Conservation (phyloP, 2,888 invertebrate species). For the Pomacea canaliculata region DNA sequence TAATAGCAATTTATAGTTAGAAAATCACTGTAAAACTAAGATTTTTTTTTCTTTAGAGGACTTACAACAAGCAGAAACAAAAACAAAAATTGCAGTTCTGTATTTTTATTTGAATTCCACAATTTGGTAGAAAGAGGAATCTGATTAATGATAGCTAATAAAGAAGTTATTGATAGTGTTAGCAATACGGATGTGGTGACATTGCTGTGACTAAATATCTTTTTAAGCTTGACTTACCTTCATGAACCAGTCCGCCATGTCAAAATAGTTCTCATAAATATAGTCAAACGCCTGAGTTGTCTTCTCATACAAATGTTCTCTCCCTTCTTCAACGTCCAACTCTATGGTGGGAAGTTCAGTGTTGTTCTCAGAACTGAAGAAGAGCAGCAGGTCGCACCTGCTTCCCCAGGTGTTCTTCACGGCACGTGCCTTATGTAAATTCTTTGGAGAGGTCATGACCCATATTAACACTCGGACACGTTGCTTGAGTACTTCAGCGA, state of each 20-base stretch:
- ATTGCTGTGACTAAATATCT: too few relatives aligned
- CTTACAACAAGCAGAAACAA: too few relatives aligned
- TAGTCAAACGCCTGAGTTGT: conserved; percentile 94
- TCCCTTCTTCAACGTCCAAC: conserved; percentile 87
- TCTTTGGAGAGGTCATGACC: conserved; percentile 94
- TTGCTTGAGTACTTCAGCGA: conserved; percentile 74
- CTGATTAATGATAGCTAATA: too few relatives aligned
- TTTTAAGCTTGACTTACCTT: conserved; percentile 74
- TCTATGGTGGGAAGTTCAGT: conserved; percentile 79
- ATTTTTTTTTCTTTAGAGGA: too few relatives aligned
- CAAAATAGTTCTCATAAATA: conserved; percentile 82
- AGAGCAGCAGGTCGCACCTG: conserved; percentile 55
- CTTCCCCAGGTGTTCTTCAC: conserved; percentile 94
- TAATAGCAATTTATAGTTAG: too few relatives aligned
- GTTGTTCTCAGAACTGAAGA: conserved; percentile 74
- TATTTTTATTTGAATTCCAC: too few relatives aligned
- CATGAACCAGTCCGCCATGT: conserved; percentile 95
- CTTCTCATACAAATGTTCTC: conserved; percentile 95
- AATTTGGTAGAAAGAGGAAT: too few relatives aligned
- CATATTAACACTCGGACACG: conserved; percentile 92
- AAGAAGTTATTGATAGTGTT: too few relatives aligned
- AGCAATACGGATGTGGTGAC: too few relatives aligned
- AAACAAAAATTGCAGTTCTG: too few relatives aligned
- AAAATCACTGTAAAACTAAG: too few relatives aligned
- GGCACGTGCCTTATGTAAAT: conserved; percentile 87